phyloP scores from a whole-genome alignment of 2,113 vertebrate species.

The Saguinus midas region DNA sequence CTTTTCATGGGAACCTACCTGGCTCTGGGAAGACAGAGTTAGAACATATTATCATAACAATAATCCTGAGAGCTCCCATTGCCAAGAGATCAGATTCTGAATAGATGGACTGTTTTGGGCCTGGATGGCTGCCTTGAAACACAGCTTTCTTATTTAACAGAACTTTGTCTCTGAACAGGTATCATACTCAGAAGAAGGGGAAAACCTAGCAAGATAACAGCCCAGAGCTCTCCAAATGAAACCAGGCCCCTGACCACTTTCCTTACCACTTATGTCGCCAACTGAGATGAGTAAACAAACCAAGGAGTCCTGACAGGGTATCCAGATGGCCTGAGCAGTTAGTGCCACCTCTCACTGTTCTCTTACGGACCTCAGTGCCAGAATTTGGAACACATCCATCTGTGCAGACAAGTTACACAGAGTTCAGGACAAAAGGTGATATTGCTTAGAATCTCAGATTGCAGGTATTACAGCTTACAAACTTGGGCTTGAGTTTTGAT shows the following conservation, averaged over 20 bases:
- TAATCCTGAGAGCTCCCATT: slow-evolving; percentile 58
- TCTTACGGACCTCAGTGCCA: neutral
- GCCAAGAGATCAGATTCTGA: slow-evolving; percentile 77
- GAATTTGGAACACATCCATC: neutral
- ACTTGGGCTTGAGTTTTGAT: neutral
- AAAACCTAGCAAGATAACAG: slow-evolving; percentile 68
- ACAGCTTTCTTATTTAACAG: slow-evolving; percentile 77
- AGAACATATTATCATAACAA: slow-evolving; percentile 77
- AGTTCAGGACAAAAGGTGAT: neutral
- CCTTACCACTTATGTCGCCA: slow-evolving; percentile 51
- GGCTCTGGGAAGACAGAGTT: slow-evolving; percentile 77
- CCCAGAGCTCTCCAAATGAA: slow-evolving; percentile 72
- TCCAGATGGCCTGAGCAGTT: neutral
- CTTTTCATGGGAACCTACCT: slow-evolving; percentile 77
- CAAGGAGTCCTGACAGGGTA: neutral
- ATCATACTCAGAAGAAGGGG: slow-evolving; percentile 63
- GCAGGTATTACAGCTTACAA: neutral
- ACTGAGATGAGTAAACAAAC: slow-evolving; percentile 55
- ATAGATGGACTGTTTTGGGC: slow-evolving; percentile 77
- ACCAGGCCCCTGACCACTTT: slow-evolving; percentile 57
- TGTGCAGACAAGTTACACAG: neutral
- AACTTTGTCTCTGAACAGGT: slow-evolving; percentile 75
- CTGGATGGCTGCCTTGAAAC: slow-evolving; percentile 77
- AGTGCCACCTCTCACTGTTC: neutral
- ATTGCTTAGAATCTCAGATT: neutral